Evolutionary conservation across 1,140 invertebrate species (phyloP), one percentile per base, ranked within the genome.

Genomic region (Drosophila fuyamai): DNA sequence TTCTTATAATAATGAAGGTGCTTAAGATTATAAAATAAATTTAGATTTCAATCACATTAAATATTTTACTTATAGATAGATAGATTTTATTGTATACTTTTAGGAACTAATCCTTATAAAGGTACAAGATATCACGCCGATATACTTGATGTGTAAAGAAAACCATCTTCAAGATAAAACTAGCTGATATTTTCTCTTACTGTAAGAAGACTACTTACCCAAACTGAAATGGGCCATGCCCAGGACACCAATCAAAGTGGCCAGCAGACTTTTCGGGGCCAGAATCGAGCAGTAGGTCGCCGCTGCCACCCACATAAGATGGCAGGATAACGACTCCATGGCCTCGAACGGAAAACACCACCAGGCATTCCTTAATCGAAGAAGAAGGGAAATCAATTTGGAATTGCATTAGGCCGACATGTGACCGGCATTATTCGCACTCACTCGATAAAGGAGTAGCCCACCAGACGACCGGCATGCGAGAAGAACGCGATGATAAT

Each of bases 301-400:
- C 2, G 96, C 96, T n/a, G 97, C 96, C 8, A 97, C 96, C 95
- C 96, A 97, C 96, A 97, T 96, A 38, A 98, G 92, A 86, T 97
- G 96, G 54, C 97, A 96, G 1, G 97, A 97, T 8, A 98, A 93
- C 1, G 96, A 95, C 93, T 98, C 97, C 93, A 97, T 95, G 1
- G 96, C 95, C 93, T 98, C 97, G 82, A 97, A 96, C 1, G 96
- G 96, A 79, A 98, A 96, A 79, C 96, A 97, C 95, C 95, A 96
- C 96, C 96, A 97, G 9, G 96, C 95, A 92, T 96, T 96, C 81
- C 96, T 97, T 76, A 78, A 40, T 58, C 27, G 67, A 75, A 38
- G 27, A 10, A 67, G 29, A 32, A 5, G 36, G n/a, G n/a, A 61
- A 57, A 58, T 54, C 35, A 56, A 44, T 61, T 76, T 70, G 47